These are phyloP conservation scores for Sebastes minor DNA, from an alignment of 2,797 vertebrate species.

Conservation along the genomic window DNA sequence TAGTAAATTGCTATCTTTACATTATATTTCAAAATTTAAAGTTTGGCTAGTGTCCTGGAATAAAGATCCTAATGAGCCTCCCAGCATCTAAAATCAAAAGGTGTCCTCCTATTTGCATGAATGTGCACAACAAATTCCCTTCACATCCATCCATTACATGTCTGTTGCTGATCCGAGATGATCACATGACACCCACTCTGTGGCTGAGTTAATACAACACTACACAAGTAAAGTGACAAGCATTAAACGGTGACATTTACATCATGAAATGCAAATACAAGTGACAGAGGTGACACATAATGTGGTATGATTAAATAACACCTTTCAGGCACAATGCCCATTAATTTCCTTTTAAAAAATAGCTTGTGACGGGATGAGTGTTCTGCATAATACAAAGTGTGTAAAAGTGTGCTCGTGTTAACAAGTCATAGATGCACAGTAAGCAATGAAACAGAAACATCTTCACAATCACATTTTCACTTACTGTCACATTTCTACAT, in stretches of 20 bases:
- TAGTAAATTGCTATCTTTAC: neutral
- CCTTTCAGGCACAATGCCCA: conserved; percentile 5
- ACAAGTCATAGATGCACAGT: too few species aligned
- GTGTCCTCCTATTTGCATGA: neutral
- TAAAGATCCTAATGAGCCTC: neutral
- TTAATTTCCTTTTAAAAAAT: conserved; percentile 8
- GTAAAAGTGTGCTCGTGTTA: neutral
- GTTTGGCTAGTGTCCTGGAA: neutral
- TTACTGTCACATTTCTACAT: too few species aligned
- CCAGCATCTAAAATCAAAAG: neutral
- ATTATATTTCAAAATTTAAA: neutral
- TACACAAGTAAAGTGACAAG: neutral
- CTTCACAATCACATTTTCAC: too few species aligned
- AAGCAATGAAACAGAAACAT: too few species aligned
- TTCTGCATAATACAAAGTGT: neutral
- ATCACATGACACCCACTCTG: neutral
- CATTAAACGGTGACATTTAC: conserved; percentile 36
- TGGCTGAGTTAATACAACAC: conserved; percentile 5
- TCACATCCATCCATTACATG: neutral
- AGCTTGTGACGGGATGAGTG: neutral
- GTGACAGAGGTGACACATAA: conserved; percentile 23
- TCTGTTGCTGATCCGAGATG: neutral
- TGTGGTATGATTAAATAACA: conserved; percentile 23
- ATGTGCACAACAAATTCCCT: neutral
- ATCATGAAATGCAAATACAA: conserved; percentile 25